These are phyloP conservation scores for Psophia crepitans DNA, from an alignment of 2,113 vertebrate species.

Conservation along the genomic window DNA sequence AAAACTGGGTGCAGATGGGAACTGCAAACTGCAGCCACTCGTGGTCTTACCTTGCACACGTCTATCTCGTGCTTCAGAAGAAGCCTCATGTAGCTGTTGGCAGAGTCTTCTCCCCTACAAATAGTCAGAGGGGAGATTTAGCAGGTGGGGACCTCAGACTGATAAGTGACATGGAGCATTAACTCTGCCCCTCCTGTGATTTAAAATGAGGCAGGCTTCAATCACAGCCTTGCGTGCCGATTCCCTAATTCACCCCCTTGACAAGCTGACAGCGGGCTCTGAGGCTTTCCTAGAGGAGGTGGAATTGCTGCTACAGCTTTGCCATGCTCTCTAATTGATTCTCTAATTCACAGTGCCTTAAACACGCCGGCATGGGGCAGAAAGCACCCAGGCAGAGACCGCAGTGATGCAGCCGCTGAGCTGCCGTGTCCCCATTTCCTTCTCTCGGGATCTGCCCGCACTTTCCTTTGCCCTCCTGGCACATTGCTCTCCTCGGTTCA, in stretches of 20 bases:
- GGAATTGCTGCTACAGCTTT: not conserved
- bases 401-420: not conserved
- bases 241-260: not conserved
- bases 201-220: not conserved
- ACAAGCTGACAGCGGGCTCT: not conserved
- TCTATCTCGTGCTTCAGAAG: not conserved
- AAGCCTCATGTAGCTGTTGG: not conserved
- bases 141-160: not conserved
- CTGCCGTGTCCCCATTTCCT: not conserved
- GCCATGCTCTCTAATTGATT: not conserved
- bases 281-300: not conserved
- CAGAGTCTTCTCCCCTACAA: not conserved
- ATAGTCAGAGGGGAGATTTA: not conserved
- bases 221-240: fast-evolving
- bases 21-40: not conserved
- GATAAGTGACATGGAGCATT: not conserved
- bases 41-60: not conserved
- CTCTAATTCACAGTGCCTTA: not conserved
- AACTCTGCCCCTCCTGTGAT: not conserved
- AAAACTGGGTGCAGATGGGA: not conserved
- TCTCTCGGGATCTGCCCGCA: not conserved
- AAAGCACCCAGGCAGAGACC: not conserved
- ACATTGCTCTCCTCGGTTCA: not conserved
- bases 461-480: not conserved
- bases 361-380: not conserved